Percentiles rank a stretch among this genome's conserved stretches.
These are phyloP conservation scores for Aldrovandia affinis DNA, from an alignment of 2,797 vertebrate genomes.

Conservation along the genomic window DNA sequence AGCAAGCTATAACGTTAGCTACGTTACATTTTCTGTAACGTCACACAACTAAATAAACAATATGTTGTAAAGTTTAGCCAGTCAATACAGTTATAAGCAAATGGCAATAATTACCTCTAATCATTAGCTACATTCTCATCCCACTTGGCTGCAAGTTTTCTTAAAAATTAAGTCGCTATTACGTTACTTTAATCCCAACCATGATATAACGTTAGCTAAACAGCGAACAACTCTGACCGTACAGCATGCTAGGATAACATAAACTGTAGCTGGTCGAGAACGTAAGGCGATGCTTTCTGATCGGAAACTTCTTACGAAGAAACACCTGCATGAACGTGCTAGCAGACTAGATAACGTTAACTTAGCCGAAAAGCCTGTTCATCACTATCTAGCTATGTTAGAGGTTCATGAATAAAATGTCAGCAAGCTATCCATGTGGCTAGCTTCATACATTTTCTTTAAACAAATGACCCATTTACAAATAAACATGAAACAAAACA, in stretches of 20 bases:
- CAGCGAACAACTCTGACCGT: not conserved
- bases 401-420: constrained; percentile 1
- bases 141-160: not conserved
- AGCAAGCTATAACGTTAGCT: no score
- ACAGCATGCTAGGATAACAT: not conserved
- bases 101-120: not conserved
- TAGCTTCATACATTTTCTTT: not conserved
- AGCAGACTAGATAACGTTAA: not conserved
- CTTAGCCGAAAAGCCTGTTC: not conserved
- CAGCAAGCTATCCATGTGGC: not conserved
- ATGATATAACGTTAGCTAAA: not conserved
- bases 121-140: not conserved
- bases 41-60: not conserved
- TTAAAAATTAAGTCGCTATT: not conserved
- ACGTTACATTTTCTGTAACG: not conserved
- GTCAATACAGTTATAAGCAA: not conserved
- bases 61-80: not conserved
- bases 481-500: not conserved
- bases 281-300: not conserved
- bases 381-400: not conserved
- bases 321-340: not conserved
- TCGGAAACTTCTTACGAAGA: not conserved
- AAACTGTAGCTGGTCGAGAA: not conserved
- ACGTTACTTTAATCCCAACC: not conserved
- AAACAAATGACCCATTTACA: not conserved